Base-by-base conservation (phyloP, 2,113 vertebrate species). In the Athene cunicularia region DNA sequence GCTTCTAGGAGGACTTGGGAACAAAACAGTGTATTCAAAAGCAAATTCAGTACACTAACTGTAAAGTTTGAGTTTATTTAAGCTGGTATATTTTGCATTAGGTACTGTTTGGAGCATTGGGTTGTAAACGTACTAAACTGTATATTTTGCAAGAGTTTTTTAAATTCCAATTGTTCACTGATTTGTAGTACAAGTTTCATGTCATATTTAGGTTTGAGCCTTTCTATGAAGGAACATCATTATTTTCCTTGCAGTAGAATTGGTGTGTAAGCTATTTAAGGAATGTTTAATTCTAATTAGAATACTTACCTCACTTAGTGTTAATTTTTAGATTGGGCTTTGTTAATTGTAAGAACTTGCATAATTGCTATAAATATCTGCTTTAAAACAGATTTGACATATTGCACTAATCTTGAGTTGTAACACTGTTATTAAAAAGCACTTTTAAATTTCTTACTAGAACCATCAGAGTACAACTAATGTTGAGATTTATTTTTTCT, bases 401-500 rank as follows among this genome's bases (percentile, higher is more conserved):
- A 64, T 70, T 97, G 96, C 90, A 96, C 95, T 97, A 82, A 94
- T 80, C 45, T 58, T 85, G 71, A 95, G 85, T 96, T 95, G 95
- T 77, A 86, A 81, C 92, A 94, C 93, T 92, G 64, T 79, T 86
- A 73, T 68, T 89, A 75, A 94, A 96, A 93, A 93, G 93, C 95
- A 97, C 95, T 97, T 97, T 93, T 80, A 76, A 95, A 95, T 72
- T 95, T 97, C 87, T 63, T 95, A 93, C 86, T 77, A 71, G 55
- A 75, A 79, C 75, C 88, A 83, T 95, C 53, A 49, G 52, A 91
- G 60, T 85, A 96, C 12, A 27, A 92, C 41, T 95, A 88, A 95
- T 62, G 85, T 58, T 58, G 71, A 96, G 60, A 90, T 96, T 93
- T 97, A 97, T 97, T 96, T 97, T 97, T 97, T 95, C 75, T 95